Percentiles rank a stretch among this genome's conserved stretches.
These are phyloP conservation scores for Pachyrhynchus sulphureomaculatus DNA, from an alignment of 1,140 invertebrate genomes.

Conservation along the genomic window DNA sequence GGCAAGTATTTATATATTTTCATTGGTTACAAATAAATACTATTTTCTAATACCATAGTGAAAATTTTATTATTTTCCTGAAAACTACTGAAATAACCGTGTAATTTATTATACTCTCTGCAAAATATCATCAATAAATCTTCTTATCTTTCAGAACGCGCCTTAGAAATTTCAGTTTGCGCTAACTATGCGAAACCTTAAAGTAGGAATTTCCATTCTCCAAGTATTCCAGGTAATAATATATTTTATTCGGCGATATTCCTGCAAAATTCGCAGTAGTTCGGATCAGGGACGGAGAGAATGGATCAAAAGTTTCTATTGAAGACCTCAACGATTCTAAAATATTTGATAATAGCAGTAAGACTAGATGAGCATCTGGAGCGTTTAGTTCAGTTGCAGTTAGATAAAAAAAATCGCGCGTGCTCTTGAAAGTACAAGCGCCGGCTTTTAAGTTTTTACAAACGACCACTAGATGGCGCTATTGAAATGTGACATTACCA, in stretches of 20 bases:
- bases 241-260: constrained; percentile 43
- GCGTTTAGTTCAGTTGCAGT: no score
- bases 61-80: constrained; percentile 3
- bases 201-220: constrained; percentile 39
- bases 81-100: background rate
- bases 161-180: constrained; percentile 33
- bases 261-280: constrained; percentile 22
- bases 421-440: no score
- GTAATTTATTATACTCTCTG: constrained; percentile 11
- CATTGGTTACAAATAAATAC: no score
- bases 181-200: constrained; percentile 40
- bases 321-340: no score
- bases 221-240: constrained; percentile 42
- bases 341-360: no score
- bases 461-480: no score
- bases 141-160: constrained; percentile 22
- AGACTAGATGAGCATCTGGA: no score
- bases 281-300: background rate
- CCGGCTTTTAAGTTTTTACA: no score
- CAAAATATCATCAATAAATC: constrained; percentile 30
- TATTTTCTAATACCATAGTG: no score
- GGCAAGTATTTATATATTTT: background rate
- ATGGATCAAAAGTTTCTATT: background rate
- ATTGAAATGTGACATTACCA: no score
- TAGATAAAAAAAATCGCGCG: no score